Percentiles rank a stretch among this genome's conserved stretches.
These are phyloP conservation scores for Clavelina lepadiformis DNA, from an alignment of 23 tunicate species.

Conservation along the genomic window DNA sequence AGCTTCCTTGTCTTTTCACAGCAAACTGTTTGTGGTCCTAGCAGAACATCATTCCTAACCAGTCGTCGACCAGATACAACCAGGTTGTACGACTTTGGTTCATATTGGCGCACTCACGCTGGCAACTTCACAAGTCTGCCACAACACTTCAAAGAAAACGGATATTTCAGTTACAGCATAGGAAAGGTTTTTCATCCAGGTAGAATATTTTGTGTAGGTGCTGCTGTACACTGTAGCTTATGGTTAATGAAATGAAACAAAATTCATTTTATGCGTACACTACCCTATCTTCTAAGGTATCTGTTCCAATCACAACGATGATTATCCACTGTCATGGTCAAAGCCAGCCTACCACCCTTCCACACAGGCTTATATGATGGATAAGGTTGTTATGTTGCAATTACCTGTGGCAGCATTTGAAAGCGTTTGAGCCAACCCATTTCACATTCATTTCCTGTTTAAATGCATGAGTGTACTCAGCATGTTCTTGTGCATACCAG, in stretches of 20 bases:
- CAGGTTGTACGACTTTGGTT: constrained; percentile 83
- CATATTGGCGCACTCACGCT: constrained; percentile 93
- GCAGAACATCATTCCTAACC: constrained; percentile 93
- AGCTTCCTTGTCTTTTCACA: neutral
- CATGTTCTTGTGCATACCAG: constrained; percentile 24
- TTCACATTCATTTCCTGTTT: too few species aligned
- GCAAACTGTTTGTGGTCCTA: constrained; percentile 98
- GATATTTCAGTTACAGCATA: constrained; percentile 82
- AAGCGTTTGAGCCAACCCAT: too few species aligned
- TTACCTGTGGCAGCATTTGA: too few species aligned
- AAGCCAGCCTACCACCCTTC: constrained; percentile 76
- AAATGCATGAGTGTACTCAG: too few species aligned
- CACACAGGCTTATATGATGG: constrained; percentile 68
- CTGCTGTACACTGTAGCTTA: too few species aligned
- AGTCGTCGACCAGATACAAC: constrained; percentile 96
- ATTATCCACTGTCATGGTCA: constrained; percentile 94
- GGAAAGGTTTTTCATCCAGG: constrained; percentile 99
- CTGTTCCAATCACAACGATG: constrained; percentile 61
- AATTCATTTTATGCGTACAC: too few species aligned
- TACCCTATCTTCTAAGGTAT: constrained; percentile 48
- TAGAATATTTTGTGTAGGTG: neutral
- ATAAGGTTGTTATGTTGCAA: too few species aligned
- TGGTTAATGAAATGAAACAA: too few species aligned
- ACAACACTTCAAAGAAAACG: constrained; percentile 88
- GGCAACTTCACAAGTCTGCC: constrained; percentile 95